Conservation (phyloP, 2,113 vertebrate genomes). For the Pyxicephalus adspersus region DNA sequence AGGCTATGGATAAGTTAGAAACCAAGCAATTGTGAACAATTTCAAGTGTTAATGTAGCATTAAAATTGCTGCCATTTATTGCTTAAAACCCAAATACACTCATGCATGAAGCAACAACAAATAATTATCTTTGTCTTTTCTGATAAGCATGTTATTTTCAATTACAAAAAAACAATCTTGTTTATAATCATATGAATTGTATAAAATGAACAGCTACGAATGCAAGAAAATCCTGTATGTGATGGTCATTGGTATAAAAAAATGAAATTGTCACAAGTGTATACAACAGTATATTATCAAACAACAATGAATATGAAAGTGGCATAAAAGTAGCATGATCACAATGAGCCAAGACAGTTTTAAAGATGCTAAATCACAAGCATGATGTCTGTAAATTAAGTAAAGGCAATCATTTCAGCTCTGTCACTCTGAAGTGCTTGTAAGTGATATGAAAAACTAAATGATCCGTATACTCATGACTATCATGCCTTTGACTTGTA, state of each 20-base stretch:
- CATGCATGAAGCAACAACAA: too few relatives aligned
- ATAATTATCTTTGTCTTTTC: too few relatives aligned
- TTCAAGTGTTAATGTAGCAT: too few relatives aligned
- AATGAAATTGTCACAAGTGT: not conserved
- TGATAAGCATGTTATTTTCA: too few relatives aligned
- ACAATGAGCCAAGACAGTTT: not conserved
- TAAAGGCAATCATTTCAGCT: constrained; percentile 3
- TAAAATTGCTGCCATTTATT: too few relatives aligned
- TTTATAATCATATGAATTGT: not conserved
- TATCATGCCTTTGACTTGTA: constrained; percentile 12
- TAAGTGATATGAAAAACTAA: constrained; percentile 30
- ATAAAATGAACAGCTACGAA: not conserved
- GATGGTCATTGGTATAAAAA: not conserved
- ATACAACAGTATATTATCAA: not conserved
- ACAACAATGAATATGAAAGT: not conserved
- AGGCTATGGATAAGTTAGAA: too few relatives aligned
- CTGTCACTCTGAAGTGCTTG: constrained; percentile 7
- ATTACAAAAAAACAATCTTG: too few relatives aligned
- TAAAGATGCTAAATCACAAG: not conserved
- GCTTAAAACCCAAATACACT: too few relatives aligned
- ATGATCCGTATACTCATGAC: constrained; percentile 9
- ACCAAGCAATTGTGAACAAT: too few relatives aligned
- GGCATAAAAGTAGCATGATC: not conserved
- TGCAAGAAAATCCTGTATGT: not conserved
- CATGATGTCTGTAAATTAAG: constrained; percentile 13